Percentiles rank a stretch among this genome's conserved stretches.
Evolutionary conservation across 92 coral and sea anemone species (phyloP).

Genomic region (Zoanthus sansibaricus): DNA sequence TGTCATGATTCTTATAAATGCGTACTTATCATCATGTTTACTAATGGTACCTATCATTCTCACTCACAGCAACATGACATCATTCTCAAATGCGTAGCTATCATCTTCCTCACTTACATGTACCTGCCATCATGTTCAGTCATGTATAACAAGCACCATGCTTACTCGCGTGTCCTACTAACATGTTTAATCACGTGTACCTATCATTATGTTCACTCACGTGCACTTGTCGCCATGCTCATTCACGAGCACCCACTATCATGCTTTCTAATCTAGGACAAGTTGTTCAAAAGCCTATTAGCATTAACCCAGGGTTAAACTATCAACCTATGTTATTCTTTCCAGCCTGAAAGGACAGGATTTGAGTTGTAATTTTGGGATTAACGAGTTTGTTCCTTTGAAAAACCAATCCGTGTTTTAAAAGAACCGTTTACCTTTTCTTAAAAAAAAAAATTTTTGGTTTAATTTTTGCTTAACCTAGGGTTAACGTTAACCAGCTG

Average conservation of each 20-base stretch:
- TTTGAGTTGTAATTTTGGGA: no score
- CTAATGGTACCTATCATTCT: constrained; percentile 72
- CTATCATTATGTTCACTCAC: constrained; percentile 59
- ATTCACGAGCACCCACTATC: background rate
- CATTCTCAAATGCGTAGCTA: background rate
- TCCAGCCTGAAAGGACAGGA: no score
- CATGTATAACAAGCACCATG: background rate
- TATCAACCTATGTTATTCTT: no score
- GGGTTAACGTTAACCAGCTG: no score
- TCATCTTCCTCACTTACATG: background rate
- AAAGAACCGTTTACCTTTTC: no score
- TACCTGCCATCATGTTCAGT: constrained; percentile 59
- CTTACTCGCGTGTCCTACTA: constrained; percentile 29
- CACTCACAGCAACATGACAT: background rate
- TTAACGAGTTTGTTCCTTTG: no score
- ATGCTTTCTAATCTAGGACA: no score
- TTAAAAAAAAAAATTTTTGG: no score
- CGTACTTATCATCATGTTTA: background rate
- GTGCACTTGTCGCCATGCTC: background rate
- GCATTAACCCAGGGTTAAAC: no score
- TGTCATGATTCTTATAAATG: background rate
- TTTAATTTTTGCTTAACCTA: no score
- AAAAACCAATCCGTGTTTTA: no score
- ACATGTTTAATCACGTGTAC: constrained; percentile 51
- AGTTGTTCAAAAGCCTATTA: no score